Base-by-base conservation (phyloP, 2,113 vertebrate species). In the Blennius ocellaris region DNA sequence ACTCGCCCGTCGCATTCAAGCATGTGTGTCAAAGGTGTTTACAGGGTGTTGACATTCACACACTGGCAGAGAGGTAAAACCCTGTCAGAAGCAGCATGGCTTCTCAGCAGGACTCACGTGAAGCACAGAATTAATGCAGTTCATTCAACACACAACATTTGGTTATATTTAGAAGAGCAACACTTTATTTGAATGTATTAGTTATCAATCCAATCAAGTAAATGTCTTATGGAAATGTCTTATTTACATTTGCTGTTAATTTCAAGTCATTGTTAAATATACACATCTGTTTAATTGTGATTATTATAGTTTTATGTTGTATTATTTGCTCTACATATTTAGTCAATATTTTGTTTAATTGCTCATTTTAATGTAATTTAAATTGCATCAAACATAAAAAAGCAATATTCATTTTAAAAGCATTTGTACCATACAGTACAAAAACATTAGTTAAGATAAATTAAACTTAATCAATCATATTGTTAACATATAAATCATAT, bases 1-100 rank as follows among this genome's bases (percentile, higher is more conserved):
- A 87, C 85, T 89, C 75, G 62, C 82, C 87, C 57, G 73, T 83
- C 74, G 79, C 84, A 90, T 91, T 92, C 90, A 92, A 92, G 90
- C 86, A 56, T 90, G 90, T 92, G 87, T 92, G 90, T 92, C 88
- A 92, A 88, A 92, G 90, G 89, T 92, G 91, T 93, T 93, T 93
- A 89, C 89, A 86, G 89, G 85, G 91, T 89, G 91, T 84, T 91
- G 91, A 93, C 90, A 87, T 85, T 85, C 84, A 83, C 87, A 89
- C 87, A 81, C 83, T 82, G 84, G 7, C 76, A 68, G 75, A 78
- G 76, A 80, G 76, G 81, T 78, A 72, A 72, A 30, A 30, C 21
- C 21, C 21, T 30, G 21, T 30, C 21, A 30, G 21, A 30, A 30
- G 21, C 21, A 30, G 21, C 21, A 30, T 47, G 45, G 52, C 39